A percentile compares a stretch with the other conserved stretches of the same genome.
These are phyloP conservation scores for Danio kyathit DNA, from an alignment of 2,797 vertebrate genomes.

Conservation along the genomic window DNA sequence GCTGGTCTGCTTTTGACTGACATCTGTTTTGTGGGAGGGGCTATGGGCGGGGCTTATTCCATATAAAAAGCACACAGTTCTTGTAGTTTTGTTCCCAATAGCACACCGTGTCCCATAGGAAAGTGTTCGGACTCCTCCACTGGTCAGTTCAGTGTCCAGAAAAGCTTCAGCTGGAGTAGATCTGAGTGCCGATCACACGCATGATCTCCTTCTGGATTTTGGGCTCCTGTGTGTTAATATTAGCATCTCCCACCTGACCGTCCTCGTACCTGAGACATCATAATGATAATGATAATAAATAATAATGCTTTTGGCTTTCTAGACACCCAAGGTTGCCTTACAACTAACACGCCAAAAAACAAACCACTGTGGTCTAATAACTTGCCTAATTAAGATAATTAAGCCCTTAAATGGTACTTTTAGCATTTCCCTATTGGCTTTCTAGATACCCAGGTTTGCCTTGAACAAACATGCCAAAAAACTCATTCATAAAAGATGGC, in stretches of 20 bases:
- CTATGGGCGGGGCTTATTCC: slow-evolving; percentile 6
- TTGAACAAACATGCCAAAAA: too few relatives aligned
- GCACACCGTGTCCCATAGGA: slow-evolving; percentile 29
- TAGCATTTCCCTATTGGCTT: too few relatives aligned
- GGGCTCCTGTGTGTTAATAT: slow-evolving; percentile 99
- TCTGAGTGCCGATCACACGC: slow-evolving; percentile 99
- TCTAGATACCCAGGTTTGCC: too few relatives aligned
- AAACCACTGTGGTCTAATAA: too few relatives aligned
- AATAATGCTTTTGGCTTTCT: too few relatives aligned
- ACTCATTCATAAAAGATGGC: too few relatives aligned
- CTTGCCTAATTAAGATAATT: too few relatives aligned
- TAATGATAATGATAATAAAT: not conserved
- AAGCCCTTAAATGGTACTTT: too few relatives aligned
- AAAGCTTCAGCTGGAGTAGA: slow-evolving; percentile 92
- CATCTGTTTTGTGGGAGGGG: slow-evolving; percentile 2
- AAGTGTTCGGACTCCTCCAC: not conserved
- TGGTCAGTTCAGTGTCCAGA: slow-evolving; percentile 2
- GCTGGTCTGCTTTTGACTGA: slow-evolving; percentile 23
- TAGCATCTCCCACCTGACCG: slow-evolving; percentile 98
- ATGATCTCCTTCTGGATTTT: slow-evolving; percentile 99
- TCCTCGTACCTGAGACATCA: slow-evolving; percentile 92
- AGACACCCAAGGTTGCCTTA: too few relatives aligned
- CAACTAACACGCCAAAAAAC: too few relatives aligned
- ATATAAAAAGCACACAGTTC: not conserved
- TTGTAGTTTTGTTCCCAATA: slow-evolving; percentile 12